Conservation (phyloP, 2,888 invertebrate species). For the Ennomos erosarius region DNA sequence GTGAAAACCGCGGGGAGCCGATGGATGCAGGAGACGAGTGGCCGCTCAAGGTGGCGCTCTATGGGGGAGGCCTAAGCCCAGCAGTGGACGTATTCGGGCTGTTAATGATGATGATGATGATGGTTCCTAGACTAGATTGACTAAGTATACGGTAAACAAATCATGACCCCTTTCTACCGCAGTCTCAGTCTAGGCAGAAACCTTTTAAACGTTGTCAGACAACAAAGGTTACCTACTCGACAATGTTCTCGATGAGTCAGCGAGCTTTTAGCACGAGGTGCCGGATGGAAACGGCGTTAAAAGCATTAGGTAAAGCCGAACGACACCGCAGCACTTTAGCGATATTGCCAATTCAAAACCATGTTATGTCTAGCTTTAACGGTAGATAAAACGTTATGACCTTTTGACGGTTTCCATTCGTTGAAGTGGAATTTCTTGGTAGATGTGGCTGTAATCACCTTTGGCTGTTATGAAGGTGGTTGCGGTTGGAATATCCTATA, state of each 20-base stretch:
- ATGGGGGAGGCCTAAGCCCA: no score
- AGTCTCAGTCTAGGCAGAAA: neutral
- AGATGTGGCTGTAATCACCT: no score
- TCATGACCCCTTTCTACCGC: no score
- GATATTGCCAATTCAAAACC: slow-evolving; percentile 64
- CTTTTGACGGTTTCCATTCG: slow-evolving; percentile 18
- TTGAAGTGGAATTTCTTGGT: no score
- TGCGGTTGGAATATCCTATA: no score
- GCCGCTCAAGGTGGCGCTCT: no score
- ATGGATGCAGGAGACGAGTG: no score
- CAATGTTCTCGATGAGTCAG: slow-evolving; percentile 20
- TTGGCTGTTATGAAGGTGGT: no score
- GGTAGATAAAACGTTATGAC: slow-evolving; percentile 51
- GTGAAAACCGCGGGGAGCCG: no score
- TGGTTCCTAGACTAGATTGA: neutral
- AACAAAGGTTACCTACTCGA: slow-evolving; percentile 16
- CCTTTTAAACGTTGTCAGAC: slow-evolving; percentile 6
- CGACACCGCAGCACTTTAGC: slow-evolving; percentile 49
- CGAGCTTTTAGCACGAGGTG: slow-evolving; percentile 11
- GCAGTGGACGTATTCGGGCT: no score
- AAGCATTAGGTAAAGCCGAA: slow-evolving; percentile 51
- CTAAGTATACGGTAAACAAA: no score
- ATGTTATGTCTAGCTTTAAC: slow-evolving; percentile 54
- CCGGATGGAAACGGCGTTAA: slow-evolving; percentile 43
- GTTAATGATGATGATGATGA: no score